Evolutionary conservation across 2,797 vertebrate genomes (phyloP).

Genomic region (Naso thynnoides): DNA sequence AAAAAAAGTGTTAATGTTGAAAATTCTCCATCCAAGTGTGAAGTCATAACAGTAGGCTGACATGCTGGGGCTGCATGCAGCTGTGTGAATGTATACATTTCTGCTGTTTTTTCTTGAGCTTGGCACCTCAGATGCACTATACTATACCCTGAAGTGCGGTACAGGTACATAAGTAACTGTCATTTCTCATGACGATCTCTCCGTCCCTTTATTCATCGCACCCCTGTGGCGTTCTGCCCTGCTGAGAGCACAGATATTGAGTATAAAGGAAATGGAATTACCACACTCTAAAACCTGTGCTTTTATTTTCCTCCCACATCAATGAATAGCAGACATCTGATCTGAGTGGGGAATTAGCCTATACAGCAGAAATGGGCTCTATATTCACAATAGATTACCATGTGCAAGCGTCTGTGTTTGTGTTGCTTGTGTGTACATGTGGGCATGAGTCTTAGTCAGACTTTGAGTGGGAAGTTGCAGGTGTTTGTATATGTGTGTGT

Average conservation of each 20-base stretch:
- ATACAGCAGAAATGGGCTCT: conserved; percentile 49
- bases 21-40: neutral
- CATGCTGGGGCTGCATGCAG: neutral
- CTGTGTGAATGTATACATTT: neutral
- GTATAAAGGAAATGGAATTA: conserved; percentile 64
- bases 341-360: conserved; percentile 63
- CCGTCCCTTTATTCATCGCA: conserved; percentile 49
- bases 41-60: neutral
- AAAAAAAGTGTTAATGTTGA: neutral
- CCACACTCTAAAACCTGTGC: conserved; percentile 52
- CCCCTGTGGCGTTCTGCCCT: conserved; percentile 36
- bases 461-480: conserved; percentile 57
- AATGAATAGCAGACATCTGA: conserved; percentile 57
- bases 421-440: conserved; percentile 47
- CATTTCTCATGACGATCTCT: conserved; percentile 52
- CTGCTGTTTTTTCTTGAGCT: neutral
- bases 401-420: conserved; percentile 23
- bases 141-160: conserved; percentile 9
- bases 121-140: neutral
- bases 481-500: conserved; percentile 51
- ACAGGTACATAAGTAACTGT: conserved; percentile 22
- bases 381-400: conserved; percentile 50
- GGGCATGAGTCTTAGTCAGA: conserved; percentile 67
- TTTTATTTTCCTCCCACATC: conserved; percentile 64
- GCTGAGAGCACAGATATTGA: conserved; percentile 55